These are phyloP conservation scores for Nebria salina DNA, from an alignment of 2,888 invertebrate species.

Conservation along the genomic window DNA sequence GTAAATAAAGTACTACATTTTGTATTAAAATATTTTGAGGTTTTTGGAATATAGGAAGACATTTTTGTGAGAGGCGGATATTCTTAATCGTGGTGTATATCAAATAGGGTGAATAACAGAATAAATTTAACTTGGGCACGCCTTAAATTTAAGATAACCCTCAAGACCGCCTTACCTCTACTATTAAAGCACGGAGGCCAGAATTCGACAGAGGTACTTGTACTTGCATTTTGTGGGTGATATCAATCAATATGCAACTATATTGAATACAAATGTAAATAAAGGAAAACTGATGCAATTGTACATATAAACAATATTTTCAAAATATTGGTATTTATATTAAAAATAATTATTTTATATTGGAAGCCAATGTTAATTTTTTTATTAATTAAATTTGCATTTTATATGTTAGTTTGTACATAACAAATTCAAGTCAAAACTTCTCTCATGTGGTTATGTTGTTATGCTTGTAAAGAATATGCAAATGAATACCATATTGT, in stretches of 20 bases:
- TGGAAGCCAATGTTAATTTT: no score
- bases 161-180: constrained; percentile 28
- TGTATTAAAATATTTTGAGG: no score
- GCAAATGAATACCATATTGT: constrained; percentile 45
- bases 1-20: no score
- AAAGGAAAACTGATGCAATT: no score
- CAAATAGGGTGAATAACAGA: constrained; percentile 11
- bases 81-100: neutral
- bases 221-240: neutral
- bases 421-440: neutral
- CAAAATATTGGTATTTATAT: no score
- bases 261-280: neutral
- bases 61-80: neutral
- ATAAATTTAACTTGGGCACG: constrained; percentile 22
- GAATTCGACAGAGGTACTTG: neutral
- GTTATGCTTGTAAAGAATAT: constrained; percentile 30
- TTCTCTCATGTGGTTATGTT: neutral
- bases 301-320: no score
- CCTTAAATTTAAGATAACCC: constrained; percentile 23
- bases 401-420: neutral
- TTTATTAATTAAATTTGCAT: no score
- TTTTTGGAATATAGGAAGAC: neutral
- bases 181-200: constrained; percentile 6
- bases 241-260: constrained; percentile 8
- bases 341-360: no score